These are phyloP conservation scores for Siphamia tubifer DNA, from an alignment of 2,113 vertebrate genomes.

Conservation along the genomic window DNA sequence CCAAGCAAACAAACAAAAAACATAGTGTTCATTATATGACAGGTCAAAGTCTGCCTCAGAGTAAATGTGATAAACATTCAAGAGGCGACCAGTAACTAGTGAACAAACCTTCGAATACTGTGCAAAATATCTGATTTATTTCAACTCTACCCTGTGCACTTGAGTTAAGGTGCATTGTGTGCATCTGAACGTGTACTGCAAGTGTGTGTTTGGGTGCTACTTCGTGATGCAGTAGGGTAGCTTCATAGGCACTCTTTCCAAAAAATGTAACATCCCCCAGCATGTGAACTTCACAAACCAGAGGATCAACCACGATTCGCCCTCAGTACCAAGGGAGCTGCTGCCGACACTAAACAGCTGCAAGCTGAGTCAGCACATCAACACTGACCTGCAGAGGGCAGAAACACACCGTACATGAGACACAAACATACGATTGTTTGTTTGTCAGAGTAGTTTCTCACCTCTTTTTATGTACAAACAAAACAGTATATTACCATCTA, in stretches of 20 bases:
- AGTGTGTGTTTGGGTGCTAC: not conserved
- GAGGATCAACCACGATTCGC: constrained; percentile 5
- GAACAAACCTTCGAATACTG: not conserved
- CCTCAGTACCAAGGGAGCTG: constrained; percentile 7
- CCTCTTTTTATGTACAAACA: no score
- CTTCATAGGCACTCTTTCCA: constrained; percentile 59
- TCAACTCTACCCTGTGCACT: constrained; percentile 1
- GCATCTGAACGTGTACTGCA: not conserved
- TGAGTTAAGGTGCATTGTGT: constrained; percentile 13
- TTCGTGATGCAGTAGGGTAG: not conserved
- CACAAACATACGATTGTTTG: not conserved
- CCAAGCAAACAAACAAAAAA: no score
- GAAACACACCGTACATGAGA: constrained; percentile 14
- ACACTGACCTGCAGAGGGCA: constrained; percentile 61
- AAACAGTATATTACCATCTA: no score
- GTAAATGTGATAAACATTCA: not conserved
- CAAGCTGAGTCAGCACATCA: constrained; percentile 41
- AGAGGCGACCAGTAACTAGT: not conserved
- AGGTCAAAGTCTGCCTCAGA: not conserved
- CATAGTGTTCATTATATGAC: not conserved
- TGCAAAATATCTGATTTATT: not conserved
- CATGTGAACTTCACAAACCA: constrained; percentile 25
- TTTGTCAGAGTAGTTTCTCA: no score
- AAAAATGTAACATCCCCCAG: constrained; percentile 4
- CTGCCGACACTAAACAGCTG: constrained; percentile 48